Conservation (phyloP, 2,888 invertebrate genomes). For the Andricus curvator region DNA sequence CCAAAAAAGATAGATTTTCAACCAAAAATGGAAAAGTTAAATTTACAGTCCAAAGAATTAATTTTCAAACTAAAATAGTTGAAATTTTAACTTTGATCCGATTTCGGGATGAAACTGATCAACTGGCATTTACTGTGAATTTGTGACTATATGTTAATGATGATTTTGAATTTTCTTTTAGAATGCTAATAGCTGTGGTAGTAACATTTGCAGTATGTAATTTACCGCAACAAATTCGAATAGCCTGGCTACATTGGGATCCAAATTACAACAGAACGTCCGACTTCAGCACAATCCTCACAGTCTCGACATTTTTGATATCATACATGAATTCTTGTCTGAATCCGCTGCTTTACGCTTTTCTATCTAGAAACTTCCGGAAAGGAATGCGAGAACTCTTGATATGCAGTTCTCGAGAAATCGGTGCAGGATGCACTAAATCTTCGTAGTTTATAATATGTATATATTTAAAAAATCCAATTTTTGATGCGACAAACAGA, state of each 20-base stretch:
- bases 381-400: slow-evolving; percentile 91
- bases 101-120: too few relatives aligned
- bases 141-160: background rate
- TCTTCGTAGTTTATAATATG: too few relatives aligned
- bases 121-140: too few relatives aligned
- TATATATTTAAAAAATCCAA: too few relatives aligned
- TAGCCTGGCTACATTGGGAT: slow-evolving; percentile 91
- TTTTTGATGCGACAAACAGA: too few relatives aligned
- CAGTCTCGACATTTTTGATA: slow-evolving; percentile 91
- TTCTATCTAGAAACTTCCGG: slow-evolving; percentile 89
- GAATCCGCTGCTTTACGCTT: slow-evolving; percentile 94
- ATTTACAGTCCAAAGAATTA: too few relatives aligned
- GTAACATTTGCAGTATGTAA: slow-evolving; percentile 94
- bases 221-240: slow-evolving; percentile 92
- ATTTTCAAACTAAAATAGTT: too few relatives aligned
- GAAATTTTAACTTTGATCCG: too few relatives aligned
- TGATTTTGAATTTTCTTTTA: slow-evolving; percentile 65
- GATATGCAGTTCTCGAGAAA: slow-evolving; percentile 80
- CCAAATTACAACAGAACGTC: slow-evolving; percentile 65
- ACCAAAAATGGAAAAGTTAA: too few relatives aligned
- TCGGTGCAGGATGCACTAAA: slow-evolving; percentile 62
- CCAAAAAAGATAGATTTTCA: too few relatives aligned
- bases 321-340: slow-evolving; percentile 94
- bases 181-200: slow-evolving; percentile 93
- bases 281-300: slow-evolving; percentile 87